Base-by-base conservation (phyloP, 1,140 invertebrate species). In the Heliconius eleuchia region DNA sequence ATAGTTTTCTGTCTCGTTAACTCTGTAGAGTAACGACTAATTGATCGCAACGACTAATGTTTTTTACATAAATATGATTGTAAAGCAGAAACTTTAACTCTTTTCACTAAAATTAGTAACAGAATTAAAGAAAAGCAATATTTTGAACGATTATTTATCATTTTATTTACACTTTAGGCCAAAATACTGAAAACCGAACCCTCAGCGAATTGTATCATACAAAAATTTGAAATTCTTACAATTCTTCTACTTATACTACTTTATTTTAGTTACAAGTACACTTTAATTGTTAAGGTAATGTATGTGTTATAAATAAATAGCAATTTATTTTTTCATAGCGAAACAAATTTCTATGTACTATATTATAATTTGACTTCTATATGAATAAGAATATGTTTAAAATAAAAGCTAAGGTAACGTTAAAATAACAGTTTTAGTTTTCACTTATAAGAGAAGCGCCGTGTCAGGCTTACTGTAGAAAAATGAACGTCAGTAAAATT, bases 111-210 rank as follows among this genome's bases (percentile, higher is more conserved):
- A 6, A 27, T 11, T 30, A 66, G 1, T 66, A 66, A 66, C 19
- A 66, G 16, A 27, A 66, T 66, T 30, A 66, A 66, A 23, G 7
- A 46, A 66, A 66, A 66, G 23, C 60, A 30, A 66, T 27, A 30
- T 30, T 66, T 66, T 30, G 13, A 30, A 18, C 30, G 19, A 66
- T 66, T 66, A 57, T 52, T 57, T 9, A 60, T 60, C n/a, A 74
- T 39, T 75, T 76, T 81, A 78, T 78, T 79, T 82, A 83, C 82
- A 83, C 34, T 76, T 80, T 83, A 83, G 82, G 82, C 82, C 79
- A 78, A 66, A 66, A 66, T 30, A 23, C 27, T 30, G 27, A 66
- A 66, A 66, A 70, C 73, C 42, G 72, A 75, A 46, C 50, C 30
- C 60, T 27, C 60, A 66, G 23, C 60, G 60, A 27, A 30, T 66